These are phyloP conservation scores for Otus scops DNA, from an alignment of 2,797 vertebrate species.

Conservation along the genomic window DNA sequence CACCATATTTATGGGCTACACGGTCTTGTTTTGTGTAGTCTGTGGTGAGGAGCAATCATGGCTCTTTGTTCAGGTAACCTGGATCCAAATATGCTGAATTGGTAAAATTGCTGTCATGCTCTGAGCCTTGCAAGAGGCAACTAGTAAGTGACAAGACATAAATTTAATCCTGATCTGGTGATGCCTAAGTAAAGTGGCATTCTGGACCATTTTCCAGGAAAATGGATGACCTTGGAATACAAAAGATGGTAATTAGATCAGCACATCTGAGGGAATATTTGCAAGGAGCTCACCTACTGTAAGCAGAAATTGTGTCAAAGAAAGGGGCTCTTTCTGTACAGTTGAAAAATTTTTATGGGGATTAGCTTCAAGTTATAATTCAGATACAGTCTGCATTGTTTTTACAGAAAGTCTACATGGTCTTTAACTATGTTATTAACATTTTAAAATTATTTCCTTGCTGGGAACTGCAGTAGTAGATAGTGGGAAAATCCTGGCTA, in stretches of 20 bases:
- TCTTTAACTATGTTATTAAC: background rate
- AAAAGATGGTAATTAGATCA: background rate
- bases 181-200: background rate
- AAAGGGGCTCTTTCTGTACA: background rate
- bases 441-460: background rate
- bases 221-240: background rate
- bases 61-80: background rate
- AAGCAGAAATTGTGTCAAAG: background rate
- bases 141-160: background rate
- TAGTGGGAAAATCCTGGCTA: background rate
- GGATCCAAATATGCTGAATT: background rate
- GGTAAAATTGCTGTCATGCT: background rate
- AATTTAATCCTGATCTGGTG: background rate
- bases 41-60: background rate
- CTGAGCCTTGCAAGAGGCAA: background rate
- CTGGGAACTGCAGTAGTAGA: background rate
- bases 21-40: accelerated
- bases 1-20: background rate
- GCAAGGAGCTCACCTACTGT: background rate
- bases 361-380: background rate
- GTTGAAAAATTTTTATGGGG: background rate
- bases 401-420: background rate
- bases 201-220: background rate
- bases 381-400: background rate
- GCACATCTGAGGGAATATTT: background rate